Conservation (phyloP, 2,797 vertebrate genomes). For the Spea hammondii region DNA sequence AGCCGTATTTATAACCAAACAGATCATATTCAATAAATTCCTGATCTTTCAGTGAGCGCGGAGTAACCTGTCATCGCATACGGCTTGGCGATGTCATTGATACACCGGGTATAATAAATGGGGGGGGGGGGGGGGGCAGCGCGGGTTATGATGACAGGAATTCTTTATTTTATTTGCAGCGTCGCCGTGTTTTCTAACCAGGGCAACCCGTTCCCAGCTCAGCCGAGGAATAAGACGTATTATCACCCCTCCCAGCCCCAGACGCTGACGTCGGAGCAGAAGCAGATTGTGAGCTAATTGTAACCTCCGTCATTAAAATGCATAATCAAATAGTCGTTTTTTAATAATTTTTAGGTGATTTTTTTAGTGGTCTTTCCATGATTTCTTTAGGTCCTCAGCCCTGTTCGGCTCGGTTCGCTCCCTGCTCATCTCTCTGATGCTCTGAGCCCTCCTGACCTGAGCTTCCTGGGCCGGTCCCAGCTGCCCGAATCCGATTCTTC, state of each 20-base stretch:
- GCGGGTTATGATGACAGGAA: no score
- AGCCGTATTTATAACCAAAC: not conserved
- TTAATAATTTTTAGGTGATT: no score
- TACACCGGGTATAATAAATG: no score
- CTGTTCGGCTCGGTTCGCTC: constrained; percentile 51
- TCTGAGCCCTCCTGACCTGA: constrained; percentile 46
- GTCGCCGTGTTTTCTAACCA: constrained; percentile 63
- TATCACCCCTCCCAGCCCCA: constrained; percentile 60
- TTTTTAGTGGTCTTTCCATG: not conserved
- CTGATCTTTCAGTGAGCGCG: not conserved
- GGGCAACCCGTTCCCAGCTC: constrained; percentile 60
- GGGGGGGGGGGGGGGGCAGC: no score
- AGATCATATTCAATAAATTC: not conserved
- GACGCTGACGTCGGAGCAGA: constrained; percentile 56
- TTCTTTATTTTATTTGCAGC: constrained; percentile 2
- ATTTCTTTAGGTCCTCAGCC: constrained; percentile 64
- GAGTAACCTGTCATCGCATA: not conserved
- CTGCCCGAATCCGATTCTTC: constrained; percentile 48
- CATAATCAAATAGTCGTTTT: no score
- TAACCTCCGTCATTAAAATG: no score
- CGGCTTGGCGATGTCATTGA: no score
- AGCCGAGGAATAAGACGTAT: constrained; percentile 54
- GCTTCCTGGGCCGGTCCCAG: constrained; percentile 40
- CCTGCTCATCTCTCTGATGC: constrained; percentile 27
- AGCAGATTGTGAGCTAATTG: constrained; percentile 38